Conservation (phyloP, 2,113 vertebrate species). For the Lycaon pictus region DNA sequence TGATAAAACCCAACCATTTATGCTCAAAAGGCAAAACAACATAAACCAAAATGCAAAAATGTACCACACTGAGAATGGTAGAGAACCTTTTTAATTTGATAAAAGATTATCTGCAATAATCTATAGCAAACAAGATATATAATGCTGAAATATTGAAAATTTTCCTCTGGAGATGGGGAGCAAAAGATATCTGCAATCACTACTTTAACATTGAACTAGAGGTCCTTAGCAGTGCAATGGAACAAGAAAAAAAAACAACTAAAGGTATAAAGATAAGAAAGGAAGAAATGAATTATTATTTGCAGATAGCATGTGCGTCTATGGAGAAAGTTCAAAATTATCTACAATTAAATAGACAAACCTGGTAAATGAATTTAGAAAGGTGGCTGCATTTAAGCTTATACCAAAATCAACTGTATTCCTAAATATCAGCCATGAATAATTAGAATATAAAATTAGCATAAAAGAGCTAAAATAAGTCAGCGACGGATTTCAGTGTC, state of each 20-base stretch:
- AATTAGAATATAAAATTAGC: background rate
- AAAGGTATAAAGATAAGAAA: background rate
- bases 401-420: background rate
- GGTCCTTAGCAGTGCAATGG: background rate
- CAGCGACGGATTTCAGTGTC: background rate
- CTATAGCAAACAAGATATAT: background rate
- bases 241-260: background rate
- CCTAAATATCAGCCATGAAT: background rate
- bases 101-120: background rate
- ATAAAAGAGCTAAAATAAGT: background rate
- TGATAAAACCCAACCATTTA: background rate
- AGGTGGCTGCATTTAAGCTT: background rate
- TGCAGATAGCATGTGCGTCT: background rate
- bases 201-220: background rate
- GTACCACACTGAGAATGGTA: background rate
- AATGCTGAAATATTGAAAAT: background rate
- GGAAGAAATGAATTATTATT: background rate
- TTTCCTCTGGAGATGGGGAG: background rate
- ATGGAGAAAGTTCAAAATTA: background rate
- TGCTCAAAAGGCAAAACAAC: background rate
- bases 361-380: background rate
- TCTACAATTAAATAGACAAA: background rate
- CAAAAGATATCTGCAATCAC: background rate
- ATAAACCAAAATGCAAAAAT: background rate
- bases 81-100: background rate